These are phyloP conservation scores for Aethes cnicana DNA, from an alignment of 2,888 invertebrate genomes.

Conservation along the genomic window DNA sequence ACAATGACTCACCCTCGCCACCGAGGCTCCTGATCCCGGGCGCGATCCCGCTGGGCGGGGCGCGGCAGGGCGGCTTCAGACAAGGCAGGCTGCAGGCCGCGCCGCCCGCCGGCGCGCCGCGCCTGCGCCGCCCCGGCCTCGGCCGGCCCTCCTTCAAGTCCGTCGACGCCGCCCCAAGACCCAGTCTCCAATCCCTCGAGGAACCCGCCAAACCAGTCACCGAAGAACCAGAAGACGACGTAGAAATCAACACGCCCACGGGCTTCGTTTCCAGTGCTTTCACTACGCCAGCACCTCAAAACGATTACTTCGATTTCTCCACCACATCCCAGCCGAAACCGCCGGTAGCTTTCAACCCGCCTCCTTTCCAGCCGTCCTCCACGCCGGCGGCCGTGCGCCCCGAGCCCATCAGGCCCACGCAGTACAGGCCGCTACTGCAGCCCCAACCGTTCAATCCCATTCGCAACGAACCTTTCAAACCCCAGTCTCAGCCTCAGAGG, in stretches of 20 bases:
- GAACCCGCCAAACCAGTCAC: constrained; percentile 85
- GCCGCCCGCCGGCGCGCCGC: constrained; percentile 50
- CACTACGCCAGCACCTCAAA: constrained; percentile 72
- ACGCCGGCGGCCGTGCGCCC: constrained; percentile 60
- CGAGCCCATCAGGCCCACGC: constrained; percentile 72
- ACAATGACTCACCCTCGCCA: constrained; percentile 80
- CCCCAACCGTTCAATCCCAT: constrained; percentile 68
- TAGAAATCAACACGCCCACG: constrained; percentile 80
- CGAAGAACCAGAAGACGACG: constrained; percentile 85
- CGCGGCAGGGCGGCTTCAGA: constrained; percentile 63
- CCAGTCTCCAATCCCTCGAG: constrained; percentile 73
- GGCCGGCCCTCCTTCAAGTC: constrained; percentile 72
- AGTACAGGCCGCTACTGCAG: constrained; percentile 66
- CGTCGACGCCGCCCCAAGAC: constrained; percentile 71
- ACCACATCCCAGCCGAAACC: constrained; percentile 75
- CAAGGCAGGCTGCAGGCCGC: constrained; percentile 66
- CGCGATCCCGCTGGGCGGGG: constrained; percentile 75
- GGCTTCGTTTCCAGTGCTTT: constrained; percentile 67
- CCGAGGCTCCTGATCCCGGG: constrained; percentile 86
- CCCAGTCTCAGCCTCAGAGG: constrained; percentile 69
- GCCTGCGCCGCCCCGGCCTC: constrained; percentile 69
- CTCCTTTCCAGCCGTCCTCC: constrained; percentile 64
- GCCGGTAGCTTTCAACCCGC: constrained; percentile 68
- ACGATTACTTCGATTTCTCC: constrained; percentile 71
- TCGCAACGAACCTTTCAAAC: constrained; percentile 64